Base-by-base conservation (phyloP, 1,140 invertebrate genomes). In the Heterodera schachtii region DNA sequence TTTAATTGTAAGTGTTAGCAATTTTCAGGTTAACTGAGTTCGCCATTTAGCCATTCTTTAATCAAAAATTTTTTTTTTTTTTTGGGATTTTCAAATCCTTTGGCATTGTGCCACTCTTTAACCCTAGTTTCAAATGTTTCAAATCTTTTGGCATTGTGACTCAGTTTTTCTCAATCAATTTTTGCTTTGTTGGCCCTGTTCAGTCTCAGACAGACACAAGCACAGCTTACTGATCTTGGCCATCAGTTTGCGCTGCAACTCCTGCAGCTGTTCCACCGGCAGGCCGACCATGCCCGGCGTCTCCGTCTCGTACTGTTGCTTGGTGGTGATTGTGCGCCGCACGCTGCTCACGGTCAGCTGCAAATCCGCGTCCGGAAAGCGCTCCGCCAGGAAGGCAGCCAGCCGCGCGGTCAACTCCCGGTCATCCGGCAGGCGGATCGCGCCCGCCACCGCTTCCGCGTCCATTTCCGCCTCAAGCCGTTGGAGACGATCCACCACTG, bases 221-320 rank as follows among this genome's bases (percentile, higher is more conserved):
- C 31, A 31, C 31, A 31, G 69, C 77, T 78, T 78, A 89, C 87
- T 90, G 49, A 89, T 84, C 78, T 87, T 87, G 16, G 81, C 82
- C 77, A 89, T 87, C 73, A 89, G 77, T 74, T 89, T 85, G 69
- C 81, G 77, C 46, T 89, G 87, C 41, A 89, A 81, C 73, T 87
- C 84, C 31, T 79, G 77, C 41, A 89, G 80, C 60, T 90, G 80
- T 3, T 86, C 88, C 5, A 78, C 21, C 21, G 85, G 85, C 47
- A 90, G 78, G 3, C 84, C 85, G 60, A 86, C 85, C 88, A 89
- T 90, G 49, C 86, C 88, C 4, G 89, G 88, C 31, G 89, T 89
- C 79, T 89, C 88, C 41, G 88, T 89, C 67, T 89, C 88, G 71
- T 89, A 89, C 78, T 84, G 84, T 43, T 87, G 89, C 76, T 87